Conservation (phyloP, 2,113 vertebrate genomes). For the Peromyscus leucopus region DNA sequence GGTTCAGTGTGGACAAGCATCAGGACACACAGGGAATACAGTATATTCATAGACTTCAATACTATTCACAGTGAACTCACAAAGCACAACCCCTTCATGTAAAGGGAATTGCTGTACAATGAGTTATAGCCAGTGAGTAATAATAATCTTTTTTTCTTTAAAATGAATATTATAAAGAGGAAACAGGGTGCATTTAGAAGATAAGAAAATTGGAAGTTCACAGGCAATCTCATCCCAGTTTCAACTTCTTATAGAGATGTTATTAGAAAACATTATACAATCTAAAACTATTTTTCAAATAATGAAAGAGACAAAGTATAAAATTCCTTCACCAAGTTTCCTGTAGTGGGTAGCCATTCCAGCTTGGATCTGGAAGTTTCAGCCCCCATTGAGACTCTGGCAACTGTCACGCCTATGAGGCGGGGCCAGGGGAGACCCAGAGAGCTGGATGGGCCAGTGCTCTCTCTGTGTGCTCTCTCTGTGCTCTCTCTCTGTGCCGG, state of each 20-base stretch:
- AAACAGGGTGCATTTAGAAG: background rate
- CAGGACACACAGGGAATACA: background rate
- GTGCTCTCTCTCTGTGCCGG: no score
- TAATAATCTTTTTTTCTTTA: background rate
- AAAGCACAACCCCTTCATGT: background rate
- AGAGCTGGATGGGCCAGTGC: no score
- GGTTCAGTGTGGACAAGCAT: background rate
- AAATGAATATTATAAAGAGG: background rate
- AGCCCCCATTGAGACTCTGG: no score
- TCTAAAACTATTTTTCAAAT: background rate
- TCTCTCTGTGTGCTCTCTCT: no score
- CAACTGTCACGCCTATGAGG: no score
- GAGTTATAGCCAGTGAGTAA: background rate
- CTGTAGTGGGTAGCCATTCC: no score
- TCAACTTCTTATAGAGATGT: background rate
- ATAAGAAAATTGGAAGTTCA: background rate
- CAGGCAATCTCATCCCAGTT: background rate
- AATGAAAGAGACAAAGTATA: constrained; percentile 14
- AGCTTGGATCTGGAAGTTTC: no score
- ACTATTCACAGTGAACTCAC: background rate
- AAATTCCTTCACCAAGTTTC: background rate
- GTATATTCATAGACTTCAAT: background rate
- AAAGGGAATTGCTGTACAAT: background rate
- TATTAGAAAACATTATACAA: constrained; percentile 42
- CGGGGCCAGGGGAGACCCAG: no score